phyloP scores from a whole-genome alignment of 2,888 invertebrate genomes.

The Mythimna pallens region DNA sequence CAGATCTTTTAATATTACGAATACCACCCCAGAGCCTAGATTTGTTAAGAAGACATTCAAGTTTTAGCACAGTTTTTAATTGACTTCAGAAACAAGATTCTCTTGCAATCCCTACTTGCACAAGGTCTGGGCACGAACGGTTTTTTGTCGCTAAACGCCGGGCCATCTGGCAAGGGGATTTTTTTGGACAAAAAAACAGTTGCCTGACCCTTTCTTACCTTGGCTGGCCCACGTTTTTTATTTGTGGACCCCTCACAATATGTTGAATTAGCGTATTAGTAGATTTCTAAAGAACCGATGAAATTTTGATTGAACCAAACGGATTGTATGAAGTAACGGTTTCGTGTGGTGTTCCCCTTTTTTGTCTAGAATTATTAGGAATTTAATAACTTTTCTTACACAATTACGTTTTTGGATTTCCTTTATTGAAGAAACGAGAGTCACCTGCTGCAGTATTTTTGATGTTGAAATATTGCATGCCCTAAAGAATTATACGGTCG shows the following conservation, averaged over 20 bases:
- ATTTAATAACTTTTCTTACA: slow-evolving; percentile 74
- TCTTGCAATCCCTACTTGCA: slow-evolving; percentile 76
- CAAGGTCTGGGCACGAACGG: slow-evolving; percentile 86
- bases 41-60: too few species aligned
- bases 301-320: slow-evolving; percentile 89
- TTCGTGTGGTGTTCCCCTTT: slow-evolving; percentile 76
- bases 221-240: slow-evolving; percentile 87
- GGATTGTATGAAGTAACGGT: slow-evolving; percentile 88
- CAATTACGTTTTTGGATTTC: slow-evolving; percentile 54
- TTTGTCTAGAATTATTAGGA: slow-evolving; percentile 74
- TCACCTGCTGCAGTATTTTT: slow-evolving; percentile 55
- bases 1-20: too few species aligned
- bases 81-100: slow-evolving; percentile 1
- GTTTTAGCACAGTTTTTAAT: neutral
- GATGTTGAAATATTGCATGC: slow-evolving; percentile 41
- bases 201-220: slow-evolving; percentile 90
- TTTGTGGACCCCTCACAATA: slow-evolving; percentile 86
- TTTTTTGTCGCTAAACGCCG: slow-evolving; percentile 88
- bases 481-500: slow-evolving; percentile 16
- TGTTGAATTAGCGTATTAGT: slow-evolving; percentile 90
- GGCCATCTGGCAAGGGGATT: slow-evolving; percentile 89
- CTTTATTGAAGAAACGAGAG: slow-evolving; percentile 50
- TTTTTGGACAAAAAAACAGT: slow-evolving; percentile 80
- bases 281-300: slow-evolving; percentile 87
- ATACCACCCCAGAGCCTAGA: neutral